Percentiles rank a stretch among this genome's conserved stretches.
These are phyloP conservation scores for Leuctra nigra DNA, from an alignment of 2,888 invertebrate genomes.

Conservation along the genomic window DNA sequence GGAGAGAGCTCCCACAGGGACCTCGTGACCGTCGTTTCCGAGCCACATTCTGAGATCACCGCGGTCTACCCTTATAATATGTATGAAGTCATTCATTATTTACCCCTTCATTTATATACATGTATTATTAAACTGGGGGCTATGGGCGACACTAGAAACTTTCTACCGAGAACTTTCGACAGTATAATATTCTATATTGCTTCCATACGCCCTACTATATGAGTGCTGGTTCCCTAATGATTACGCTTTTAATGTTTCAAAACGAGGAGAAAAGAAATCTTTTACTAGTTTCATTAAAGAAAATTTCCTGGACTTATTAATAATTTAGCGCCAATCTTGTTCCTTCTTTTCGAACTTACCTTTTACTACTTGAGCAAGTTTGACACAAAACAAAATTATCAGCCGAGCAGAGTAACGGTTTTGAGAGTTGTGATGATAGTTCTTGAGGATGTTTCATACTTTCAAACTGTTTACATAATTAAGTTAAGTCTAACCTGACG, in stretches of 20 bases:
- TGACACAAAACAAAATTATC: too few relatives aligned
- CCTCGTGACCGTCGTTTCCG: not conserved
- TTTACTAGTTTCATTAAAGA: not conserved
- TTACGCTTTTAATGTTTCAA: not conserved
- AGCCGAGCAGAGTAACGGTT: too few relatives aligned
- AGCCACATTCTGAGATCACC: constrained; percentile 8
- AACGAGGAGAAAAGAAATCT: too few relatives aligned
- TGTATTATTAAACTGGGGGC: constrained; percentile 25
- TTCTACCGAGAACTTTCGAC: too few relatives aligned
- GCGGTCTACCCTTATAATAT: constrained; percentile 21
- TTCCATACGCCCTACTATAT: too few relatives aligned
- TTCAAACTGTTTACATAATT: too few relatives aligned
- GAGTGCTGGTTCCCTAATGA: not conserved
- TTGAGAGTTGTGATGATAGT: too few relatives aligned
- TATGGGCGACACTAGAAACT: too few relatives aligned
- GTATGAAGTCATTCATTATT: constrained; percentile 21
- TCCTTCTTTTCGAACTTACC: not conserved
- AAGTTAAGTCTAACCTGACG: too few relatives aligned
- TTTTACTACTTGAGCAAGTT: too few relatives aligned
- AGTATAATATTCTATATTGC: too few relatives aligned
- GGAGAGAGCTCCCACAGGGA: not conserved
- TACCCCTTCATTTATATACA: constrained; percentile 22
- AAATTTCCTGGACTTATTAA: not conserved
- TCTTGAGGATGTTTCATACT: too few relatives aligned
- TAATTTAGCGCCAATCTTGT: not conserved